These are phyloP conservation scores for Ptychadena robeensis DNA, from an alignment of 2,797 vertebrate genomes.

Conservation along the genomic window DNA sequence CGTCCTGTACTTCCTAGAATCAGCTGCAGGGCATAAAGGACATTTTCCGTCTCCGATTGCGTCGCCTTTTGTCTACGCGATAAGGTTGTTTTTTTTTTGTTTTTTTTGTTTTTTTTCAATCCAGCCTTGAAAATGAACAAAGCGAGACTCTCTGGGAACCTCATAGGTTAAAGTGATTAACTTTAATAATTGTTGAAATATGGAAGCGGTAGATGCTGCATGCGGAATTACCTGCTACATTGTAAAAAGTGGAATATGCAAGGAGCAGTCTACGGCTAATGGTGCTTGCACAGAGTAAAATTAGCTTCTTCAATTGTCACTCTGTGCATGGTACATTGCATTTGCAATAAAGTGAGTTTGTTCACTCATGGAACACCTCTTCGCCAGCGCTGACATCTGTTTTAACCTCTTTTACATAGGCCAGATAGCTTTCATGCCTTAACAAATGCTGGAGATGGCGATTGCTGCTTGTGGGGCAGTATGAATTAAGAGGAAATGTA, in stretches of 20 bases:
- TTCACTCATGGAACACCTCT: conserved; percentile 56
- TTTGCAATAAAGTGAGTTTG: conserved; percentile 50
- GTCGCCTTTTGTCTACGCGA: conserved; percentile 14
- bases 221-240: conserved; percentile 23
- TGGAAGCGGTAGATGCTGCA: conserved; percentile 34
- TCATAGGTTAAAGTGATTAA: conserved; percentile 55
- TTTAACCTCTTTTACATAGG: conserved; percentile 49
- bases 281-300: conserved; percentile 53
- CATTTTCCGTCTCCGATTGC: conserved; percentile 65
- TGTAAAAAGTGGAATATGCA: conserved; percentile 24
- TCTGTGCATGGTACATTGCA: conserved; percentile 50
- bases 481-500: conserved; percentile 22
- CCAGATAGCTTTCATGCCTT: background rate
- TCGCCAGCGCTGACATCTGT: conserved; percentile 51
- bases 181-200: conserved; percentile 55
- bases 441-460: conserved; percentile 22
- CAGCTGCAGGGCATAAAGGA: conserved; percentile 65
- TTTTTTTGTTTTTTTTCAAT: conserved; percentile 1
- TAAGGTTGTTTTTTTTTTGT: conserved; percentile 19
- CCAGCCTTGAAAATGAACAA: conserved; percentile 32
- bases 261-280: conserved; percentile 34
- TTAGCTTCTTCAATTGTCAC: conserved; percentile 53
- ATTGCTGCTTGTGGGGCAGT: conserved; percentile 7
- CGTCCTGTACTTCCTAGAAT: conserved; percentile 67
- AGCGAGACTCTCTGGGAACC: conserved; percentile 4